A percentile compares a stretch with the other conserved stretches of the same genome.
phyloP scores from a whole-genome alignment of 2,888 invertebrate species.

The Neelides folsomi region DNA sequence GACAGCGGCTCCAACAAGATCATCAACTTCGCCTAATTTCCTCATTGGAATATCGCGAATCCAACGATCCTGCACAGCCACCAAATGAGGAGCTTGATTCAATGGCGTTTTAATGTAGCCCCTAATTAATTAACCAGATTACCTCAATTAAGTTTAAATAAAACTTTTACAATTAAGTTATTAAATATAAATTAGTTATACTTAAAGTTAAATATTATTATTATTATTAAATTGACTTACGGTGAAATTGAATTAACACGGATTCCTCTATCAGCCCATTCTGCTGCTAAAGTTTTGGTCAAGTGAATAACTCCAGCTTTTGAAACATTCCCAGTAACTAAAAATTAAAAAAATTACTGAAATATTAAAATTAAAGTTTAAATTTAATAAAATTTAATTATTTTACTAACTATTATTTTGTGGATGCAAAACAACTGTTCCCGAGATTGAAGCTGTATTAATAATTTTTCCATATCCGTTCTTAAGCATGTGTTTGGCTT shows the following conservation, averaged over 20 bases:
- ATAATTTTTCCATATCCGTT: slow-evolving; percentile 31
- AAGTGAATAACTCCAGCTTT: slow-evolving; percentile 29
- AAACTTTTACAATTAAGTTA: not conserved
- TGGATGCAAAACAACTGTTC: slow-evolving; percentile 27
- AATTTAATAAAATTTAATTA: too few relatives aligned
- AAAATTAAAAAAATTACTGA: not conserved
- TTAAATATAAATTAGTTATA: not conserved
- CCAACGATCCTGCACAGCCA: slow-evolving; percentile 24
- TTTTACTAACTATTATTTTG: slow-evolving; percentile 20
- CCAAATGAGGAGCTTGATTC: slow-evolving; percentile 22
- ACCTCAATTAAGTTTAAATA: too few relatives aligned
- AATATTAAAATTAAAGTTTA: not conserved
- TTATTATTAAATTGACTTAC: too few relatives aligned
- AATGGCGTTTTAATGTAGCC: slow-evolving; percentile 31
- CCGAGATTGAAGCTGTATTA: slow-evolving; percentile 32
- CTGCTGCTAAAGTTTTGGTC: slow-evolving; percentile 29
- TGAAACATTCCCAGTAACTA: not conserved
- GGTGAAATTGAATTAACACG: slow-evolving; percentile 31
- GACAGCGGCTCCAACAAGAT: slow-evolving; percentile 27
- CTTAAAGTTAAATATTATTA: not conserved
- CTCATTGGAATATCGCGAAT: slow-evolving; percentile 26
- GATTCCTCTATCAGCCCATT: slow-evolving; percentile 30
- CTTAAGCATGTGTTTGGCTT: slow-evolving; percentile 31
- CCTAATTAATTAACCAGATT: slow-evolving; percentile 10
- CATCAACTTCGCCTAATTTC: slow-evolving; percentile 26